Conservation (phyloP, 2,888 invertebrate species). For the Phaonia tiefii region DNA sequence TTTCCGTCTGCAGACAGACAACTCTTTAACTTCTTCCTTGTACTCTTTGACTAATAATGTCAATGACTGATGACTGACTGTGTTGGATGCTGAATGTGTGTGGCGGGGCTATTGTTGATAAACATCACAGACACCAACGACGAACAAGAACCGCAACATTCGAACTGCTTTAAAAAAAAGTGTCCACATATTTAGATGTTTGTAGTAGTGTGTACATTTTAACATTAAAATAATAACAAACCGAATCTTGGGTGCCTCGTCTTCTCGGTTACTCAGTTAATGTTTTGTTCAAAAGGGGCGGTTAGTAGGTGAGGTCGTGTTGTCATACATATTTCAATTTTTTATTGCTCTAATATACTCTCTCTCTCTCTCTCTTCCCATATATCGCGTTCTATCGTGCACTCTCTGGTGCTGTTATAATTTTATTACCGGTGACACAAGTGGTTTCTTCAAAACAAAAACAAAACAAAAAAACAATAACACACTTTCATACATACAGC, state of each 20-base stretch:
- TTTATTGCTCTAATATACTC: slow-evolving; percentile 46
- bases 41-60: neutral
- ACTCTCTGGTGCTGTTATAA: slow-evolving; percentile 55
- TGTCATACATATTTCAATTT: slow-evolving; percentile 60
- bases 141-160: slow-evolving; percentile 1
- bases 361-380: slow-evolving; percentile 35
- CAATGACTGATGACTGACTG: neutral
- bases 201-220: slow-evolving; percentile 28
- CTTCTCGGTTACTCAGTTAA: slow-evolving; percentile 53
- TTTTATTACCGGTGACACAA: slow-evolving; percentile 66
- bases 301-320: slow-evolving; percentile 68
- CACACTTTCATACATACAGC: too few relatives aligned
- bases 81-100: neutral
- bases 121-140: too few relatives aligned
- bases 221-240: slow-evolving; percentile 36
- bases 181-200: slow-evolving; percentile 17
- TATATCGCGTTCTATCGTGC: neutral
- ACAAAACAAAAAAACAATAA: too few relatives aligned
- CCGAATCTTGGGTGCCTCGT: slow-evolving; percentile 25
- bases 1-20: slow-evolving; percentile 24
- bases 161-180: neutral
- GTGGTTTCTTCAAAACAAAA: slow-evolving; percentile 53
- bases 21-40: neutral
- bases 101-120: neutral
- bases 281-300: slow-evolving; percentile 59